Conservation (phyloP, 2,797 vertebrate species). For the Peromyscus attwateri region DNA sequence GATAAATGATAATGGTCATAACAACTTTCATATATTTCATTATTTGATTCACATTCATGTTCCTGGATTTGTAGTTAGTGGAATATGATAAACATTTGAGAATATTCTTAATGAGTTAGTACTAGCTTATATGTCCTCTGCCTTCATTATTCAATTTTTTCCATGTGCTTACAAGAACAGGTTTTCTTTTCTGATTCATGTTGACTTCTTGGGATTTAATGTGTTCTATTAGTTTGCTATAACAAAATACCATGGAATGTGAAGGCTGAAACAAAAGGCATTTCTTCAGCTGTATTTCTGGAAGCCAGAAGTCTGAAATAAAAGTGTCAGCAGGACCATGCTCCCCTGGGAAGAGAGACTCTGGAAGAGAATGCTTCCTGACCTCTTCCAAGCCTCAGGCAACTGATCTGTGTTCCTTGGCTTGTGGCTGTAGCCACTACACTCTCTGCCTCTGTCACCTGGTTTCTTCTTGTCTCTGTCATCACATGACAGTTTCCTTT, state of each 20-base stretch:
- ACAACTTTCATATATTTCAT: neutral
- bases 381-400: neutral
- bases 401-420: neutral
- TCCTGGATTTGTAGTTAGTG: neutral
- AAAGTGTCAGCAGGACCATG: neutral
- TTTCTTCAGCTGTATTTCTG: neutral
- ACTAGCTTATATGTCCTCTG: neutral
- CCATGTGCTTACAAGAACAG: neutral
- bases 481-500: neutral
- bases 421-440: neutral
- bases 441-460: neutral
- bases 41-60: neutral
- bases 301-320: constrained; percentile 14
- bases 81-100: neutral
- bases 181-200: constrained; percentile 44
- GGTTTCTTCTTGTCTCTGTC: neutral
- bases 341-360: neutral
- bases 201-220: constrained; percentile 2
- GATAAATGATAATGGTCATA: neutral
- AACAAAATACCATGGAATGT: neutral
- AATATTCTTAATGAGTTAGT: neutral
- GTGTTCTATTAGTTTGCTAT: neutral
- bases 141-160: constrained; percentile 17
- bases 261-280: constrained; percentile 14
- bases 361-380: neutral